A percentile compares a stretch with the other conserved stretches of the same genome.
Conservation (phyloP, 2,797 vertebrate genomes). For the Sciurus carolinensis region DNA sequence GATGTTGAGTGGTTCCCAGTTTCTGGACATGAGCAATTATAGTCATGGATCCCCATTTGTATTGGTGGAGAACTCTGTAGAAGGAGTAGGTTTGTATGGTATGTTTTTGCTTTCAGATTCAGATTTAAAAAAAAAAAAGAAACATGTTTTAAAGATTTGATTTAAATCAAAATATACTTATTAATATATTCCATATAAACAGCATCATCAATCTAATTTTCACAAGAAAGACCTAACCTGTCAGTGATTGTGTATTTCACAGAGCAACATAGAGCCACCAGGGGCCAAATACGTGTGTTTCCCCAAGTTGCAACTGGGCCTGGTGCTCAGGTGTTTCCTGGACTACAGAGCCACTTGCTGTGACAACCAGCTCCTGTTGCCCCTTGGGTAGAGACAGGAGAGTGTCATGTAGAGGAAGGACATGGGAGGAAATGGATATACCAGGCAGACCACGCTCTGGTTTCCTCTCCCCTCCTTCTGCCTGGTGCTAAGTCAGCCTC, state of each 20-base stretch:
- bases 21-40: not conserved
- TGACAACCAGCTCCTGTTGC: not conserved
- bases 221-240: not conserved
- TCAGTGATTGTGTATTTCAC: not conserved
- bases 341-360: not conserved
- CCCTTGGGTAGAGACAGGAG: not conserved
- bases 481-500: not conserved
- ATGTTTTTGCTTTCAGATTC: constrained; percentile 44
- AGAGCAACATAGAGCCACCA: not conserved
- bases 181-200: not conserved
- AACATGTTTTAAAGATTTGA: not conserved
- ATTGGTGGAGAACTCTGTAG: not conserved
- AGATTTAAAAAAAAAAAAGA: not conserved
- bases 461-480: not conserved
- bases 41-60: not conserved
- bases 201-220: not conserved
- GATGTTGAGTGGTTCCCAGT: not conserved
- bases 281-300: not conserved
- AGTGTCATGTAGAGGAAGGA: not conserved
- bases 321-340: not conserved
- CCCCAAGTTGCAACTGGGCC: not conserved
- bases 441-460: not conserved
- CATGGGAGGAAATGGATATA: too few relatives aligned
- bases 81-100: not conserved
- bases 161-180: not conserved